Percentiles rank a stretch among this genome's conserved stretches.
Evolutionary conservation across 2,113 vertebrate genomes (phyloP).

Genomic region (Megaceryle torquata): DNA sequence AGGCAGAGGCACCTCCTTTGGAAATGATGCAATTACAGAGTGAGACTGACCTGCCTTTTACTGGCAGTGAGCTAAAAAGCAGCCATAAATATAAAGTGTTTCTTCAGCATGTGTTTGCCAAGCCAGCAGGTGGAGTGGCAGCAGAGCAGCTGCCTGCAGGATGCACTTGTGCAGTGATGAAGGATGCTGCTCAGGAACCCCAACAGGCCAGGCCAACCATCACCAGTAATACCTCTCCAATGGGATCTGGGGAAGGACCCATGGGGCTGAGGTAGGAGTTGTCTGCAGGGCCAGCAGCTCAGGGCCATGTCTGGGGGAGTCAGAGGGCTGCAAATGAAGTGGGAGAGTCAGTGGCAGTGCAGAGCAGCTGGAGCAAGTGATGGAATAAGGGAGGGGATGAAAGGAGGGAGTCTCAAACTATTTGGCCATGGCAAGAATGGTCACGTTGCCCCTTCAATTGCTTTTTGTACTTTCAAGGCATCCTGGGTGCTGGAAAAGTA

Average conservation of each 20-base stretch:
- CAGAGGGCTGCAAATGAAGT: not conserved
- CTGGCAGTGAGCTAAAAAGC: not conserved
- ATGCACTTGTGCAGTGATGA: not conserved
- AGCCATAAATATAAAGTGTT: not conserved
- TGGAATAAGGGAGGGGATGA: not conserved
- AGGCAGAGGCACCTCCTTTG: not conserved
- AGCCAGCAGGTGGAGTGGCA: fast-evolving
- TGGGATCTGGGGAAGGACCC: not conserved
- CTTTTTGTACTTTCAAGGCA: not conserved
- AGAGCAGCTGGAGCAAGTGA: not conserved
- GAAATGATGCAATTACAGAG: not conserved
- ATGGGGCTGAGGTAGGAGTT: fast-evolving
- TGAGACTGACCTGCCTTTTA: not conserved
- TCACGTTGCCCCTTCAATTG: not conserved
- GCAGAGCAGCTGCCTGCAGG: not conserved
- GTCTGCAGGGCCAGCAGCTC: not conserved
- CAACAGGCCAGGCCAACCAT: not conserved
- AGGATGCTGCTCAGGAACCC: not conserved
- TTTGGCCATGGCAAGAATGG: not conserved
- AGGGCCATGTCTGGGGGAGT: not conserved
- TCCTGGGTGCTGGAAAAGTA: not conserved
- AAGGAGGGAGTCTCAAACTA: not conserved
- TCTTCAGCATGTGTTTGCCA: not conserved
- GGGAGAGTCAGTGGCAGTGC: fast-evolving
- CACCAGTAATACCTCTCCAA: not conserved